Evolutionary conservation across 2,888 invertebrate genomes (phyloP).

Genomic region (Kryphioiulus occultus): DNA sequence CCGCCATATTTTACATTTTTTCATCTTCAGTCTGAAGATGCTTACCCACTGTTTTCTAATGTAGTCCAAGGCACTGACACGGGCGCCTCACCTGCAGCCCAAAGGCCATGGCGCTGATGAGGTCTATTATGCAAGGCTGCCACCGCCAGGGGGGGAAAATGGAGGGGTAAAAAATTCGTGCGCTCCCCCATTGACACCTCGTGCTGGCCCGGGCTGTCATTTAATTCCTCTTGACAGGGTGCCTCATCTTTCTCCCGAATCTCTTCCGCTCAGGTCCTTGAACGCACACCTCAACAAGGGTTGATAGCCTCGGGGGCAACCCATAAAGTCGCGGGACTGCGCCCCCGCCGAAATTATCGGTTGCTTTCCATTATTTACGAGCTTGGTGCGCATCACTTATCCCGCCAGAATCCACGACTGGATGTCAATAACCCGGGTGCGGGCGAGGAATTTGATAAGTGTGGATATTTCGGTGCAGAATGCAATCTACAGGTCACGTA

Average conservation of each 20-base stretch:
- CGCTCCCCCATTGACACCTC: neutral
- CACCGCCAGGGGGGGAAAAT: neutral
- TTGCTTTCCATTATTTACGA: neutral
- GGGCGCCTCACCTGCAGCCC: neutral
- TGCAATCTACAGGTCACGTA: too few species aligned
- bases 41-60: neutral
- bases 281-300: neutral
- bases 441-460: neutral
- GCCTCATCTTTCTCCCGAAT: neutral
- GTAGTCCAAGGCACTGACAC: neutral
- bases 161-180: neutral
- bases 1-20: neutral
- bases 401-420: neutral
- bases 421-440: slow-evolving; percentile 5
- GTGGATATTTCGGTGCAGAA: neutral
- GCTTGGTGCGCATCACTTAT: neutral
- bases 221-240: neutral
- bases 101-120: neutral
- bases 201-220: neutral
- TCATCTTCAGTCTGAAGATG: neutral
- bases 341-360: neutral
- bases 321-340: neutral
- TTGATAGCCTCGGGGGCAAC: neutral
- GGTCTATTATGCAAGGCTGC: neutral
- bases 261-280: neutral